These are phyloP conservation scores for Calliopsis andreniformis DNA, from an alignment of 1,140 invertebrate species.

Conservation along the genomic window DNA sequence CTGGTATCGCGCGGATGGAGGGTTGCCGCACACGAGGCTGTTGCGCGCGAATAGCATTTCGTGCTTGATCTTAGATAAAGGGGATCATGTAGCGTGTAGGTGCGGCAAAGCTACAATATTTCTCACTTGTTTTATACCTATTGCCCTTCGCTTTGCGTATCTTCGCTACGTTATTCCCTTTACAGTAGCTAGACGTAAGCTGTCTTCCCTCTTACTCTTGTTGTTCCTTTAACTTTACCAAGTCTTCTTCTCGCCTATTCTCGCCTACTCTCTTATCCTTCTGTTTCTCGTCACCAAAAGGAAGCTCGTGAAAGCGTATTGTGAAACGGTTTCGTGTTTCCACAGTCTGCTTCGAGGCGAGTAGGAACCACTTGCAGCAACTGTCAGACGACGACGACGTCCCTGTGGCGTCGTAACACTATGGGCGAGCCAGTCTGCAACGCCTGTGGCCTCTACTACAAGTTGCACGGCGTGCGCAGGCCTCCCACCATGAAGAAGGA, in stretches of 20 bases:
- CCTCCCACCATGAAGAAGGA: constrained; percentile 98
- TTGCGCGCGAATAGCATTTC: constrained; percentile 4
- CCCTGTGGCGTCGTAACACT: constrained; percentile 93
- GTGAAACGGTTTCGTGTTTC: constrained; percentile 53
- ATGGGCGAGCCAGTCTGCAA: constrained; percentile 95
- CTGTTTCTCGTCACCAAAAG: background rate
- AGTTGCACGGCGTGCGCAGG: constrained; percentile 92
- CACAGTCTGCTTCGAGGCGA: constrained; percentile 85
- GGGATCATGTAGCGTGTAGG: no score
- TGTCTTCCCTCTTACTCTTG: background rate
- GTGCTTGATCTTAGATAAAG: constrained; percentile 11
- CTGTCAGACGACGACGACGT: constrained; percentile 91
- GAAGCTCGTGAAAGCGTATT: background rate
- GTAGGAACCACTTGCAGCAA: constrained; percentile 94
- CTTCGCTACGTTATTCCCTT: background rate
- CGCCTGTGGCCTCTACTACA: constrained; percentile 94
- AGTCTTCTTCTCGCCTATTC: background rate
- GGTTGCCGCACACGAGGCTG: background rate
- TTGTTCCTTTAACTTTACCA: background rate
- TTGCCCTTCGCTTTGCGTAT: background rate
- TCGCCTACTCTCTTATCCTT: background rate
- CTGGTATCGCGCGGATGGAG: constrained; percentile 6
- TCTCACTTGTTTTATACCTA: no score
- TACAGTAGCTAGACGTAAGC: constrained; percentile 36
- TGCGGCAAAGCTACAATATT: no score